Conservation (phyloP, 2,888 invertebrate genomes). For the Lithosia quadra region DNA sequence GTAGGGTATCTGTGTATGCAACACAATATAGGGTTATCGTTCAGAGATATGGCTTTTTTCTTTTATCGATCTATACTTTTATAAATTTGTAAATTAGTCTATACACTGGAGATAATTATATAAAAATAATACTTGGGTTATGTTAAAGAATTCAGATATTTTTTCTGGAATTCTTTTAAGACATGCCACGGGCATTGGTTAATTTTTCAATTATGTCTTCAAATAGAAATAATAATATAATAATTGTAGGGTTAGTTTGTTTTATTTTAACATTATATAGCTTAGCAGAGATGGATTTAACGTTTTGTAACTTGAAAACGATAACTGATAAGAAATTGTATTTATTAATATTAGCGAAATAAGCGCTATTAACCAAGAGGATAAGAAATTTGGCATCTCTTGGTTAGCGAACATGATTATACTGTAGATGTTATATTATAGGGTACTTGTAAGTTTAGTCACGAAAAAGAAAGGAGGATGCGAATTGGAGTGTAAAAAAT, state of each 20-base stretch:
- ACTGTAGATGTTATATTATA: constrained; percentile 51
- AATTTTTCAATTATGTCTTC: no score
- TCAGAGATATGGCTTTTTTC: not conserved
- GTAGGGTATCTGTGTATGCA: not conserved
- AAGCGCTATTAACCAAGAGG: constrained; percentile 25
- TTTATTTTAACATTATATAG: no score
- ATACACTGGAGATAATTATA: no score
- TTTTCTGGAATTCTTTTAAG: no score
- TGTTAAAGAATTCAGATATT: no score
- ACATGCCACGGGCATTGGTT: no score
- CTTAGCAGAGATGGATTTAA: not conserved
- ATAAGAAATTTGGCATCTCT: constrained; percentile 34
- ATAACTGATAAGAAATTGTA: not conserved
- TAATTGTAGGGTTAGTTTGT: no score
- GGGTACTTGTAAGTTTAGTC: constrained; percentile 58
- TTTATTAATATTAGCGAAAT: not conserved
- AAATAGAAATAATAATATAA: no score
- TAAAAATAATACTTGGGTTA: no score
- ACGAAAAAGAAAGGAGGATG: constrained; percentile 64
- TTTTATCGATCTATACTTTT: not conserved
- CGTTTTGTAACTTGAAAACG: not conserved
- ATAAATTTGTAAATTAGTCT: no score
- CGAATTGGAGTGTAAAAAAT: constrained; percentile 65
- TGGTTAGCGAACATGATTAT: constrained; percentile 50
- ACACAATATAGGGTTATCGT: not conserved